Evolutionary conservation across 2,888 invertebrate species (phyloP).

Genomic region (Marronus borbonicus): DNA sequence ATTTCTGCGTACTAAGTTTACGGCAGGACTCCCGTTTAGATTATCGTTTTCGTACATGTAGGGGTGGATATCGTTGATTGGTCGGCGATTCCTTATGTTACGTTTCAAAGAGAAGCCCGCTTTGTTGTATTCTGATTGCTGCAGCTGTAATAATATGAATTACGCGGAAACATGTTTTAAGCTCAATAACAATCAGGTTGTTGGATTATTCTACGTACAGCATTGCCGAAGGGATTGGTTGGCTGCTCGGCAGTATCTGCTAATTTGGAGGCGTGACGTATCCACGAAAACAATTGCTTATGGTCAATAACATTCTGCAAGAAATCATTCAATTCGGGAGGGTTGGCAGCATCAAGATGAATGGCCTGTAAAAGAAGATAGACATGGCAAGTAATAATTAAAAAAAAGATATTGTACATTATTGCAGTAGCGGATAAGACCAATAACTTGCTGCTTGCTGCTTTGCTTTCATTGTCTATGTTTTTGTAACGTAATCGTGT

Average conservation of each 20-base stretch:
- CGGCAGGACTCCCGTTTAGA: neutral
- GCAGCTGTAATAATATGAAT: slow-evolving; percentile 26
- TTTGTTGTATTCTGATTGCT: slow-evolving; percentile 4
- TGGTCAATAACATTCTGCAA: slow-evolving; percentile 63
- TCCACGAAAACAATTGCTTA: slow-evolving; percentile 65
- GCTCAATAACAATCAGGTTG: neutral
- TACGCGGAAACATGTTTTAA: neutral
- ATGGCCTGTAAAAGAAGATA: slow-evolving; percentile 58
- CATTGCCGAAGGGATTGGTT: neutral
- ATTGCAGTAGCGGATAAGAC: no score
- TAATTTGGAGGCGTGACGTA: slow-evolving; percentile 59
- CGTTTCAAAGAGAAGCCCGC: slow-evolving; percentile 21
- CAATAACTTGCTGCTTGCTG: no score
- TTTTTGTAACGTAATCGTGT: no score
- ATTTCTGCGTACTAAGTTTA: neutral
- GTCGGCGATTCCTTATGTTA: slow-evolving; percentile 48
- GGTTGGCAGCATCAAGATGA: slow-evolving; percentile 63
- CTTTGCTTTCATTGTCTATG: no score
- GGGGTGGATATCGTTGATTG: slow-evolving; percentile 57
- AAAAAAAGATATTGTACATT: no score
- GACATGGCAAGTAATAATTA: no score
- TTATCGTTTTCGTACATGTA: slow-evolving; percentile 53
- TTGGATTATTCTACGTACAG: neutral
- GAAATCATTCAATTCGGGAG: slow-evolving; percentile 66
- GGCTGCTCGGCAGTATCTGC: slow-evolving; percentile 22